These are phyloP conservation scores for Ceratotherium simum DNA, from an alignment of 2,113 vertebrate genomes.

Conservation along the genomic window DNA sequence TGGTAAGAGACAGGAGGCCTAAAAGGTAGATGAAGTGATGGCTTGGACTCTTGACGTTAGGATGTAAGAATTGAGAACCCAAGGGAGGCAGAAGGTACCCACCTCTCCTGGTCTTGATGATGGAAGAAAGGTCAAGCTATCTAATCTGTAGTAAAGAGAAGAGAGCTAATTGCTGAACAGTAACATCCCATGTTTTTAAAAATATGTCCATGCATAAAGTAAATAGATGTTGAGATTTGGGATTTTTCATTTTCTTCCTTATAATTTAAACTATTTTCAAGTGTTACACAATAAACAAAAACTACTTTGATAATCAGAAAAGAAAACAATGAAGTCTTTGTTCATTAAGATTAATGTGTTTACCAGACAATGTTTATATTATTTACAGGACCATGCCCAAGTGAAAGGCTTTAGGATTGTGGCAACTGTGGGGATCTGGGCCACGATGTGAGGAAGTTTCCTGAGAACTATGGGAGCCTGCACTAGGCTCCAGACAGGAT, in stretches of 20 bases:
- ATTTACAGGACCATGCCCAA: background rate
- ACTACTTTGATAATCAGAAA: background rate
- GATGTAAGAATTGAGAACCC: background rate
- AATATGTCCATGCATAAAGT: background rate
- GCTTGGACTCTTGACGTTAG: background rate
- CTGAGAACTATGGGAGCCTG: background rate
- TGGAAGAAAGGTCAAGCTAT: background rate
- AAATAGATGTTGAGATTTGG: background rate
- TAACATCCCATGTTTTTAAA: background rate
- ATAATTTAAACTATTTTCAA: conserved; percentile 6
- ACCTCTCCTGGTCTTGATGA: background rate
- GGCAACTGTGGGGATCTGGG: background rate
- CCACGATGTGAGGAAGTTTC: background rate
- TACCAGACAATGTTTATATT: background rate
- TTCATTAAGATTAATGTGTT: background rate
- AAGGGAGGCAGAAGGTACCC: background rate
- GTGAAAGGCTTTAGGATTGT: background rate
- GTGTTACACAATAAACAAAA: background rate
- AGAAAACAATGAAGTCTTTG: background rate
- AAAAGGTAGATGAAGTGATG: background rate
- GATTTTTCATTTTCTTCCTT: conserved; percentile 15
- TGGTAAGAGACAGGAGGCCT: background rate
- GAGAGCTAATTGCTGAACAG: background rate
- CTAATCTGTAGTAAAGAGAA: background rate
- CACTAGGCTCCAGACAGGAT: background rate